phyloP scores from a whole-genome alignment of 2,888 invertebrate species.

The Diaphora mendica region DNA sequence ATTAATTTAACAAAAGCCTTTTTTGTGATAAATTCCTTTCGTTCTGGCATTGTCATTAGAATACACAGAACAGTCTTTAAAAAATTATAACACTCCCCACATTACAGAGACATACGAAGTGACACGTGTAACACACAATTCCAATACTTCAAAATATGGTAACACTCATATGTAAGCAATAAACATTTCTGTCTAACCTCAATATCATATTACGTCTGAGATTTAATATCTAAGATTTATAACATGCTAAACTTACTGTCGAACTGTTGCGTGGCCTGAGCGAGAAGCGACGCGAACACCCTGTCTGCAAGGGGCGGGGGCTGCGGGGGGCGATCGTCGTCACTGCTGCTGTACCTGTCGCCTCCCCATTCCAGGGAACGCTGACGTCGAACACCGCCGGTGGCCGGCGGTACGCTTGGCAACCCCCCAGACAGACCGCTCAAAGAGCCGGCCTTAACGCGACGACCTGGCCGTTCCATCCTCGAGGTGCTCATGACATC shows the following conservation, averaged over 20 bases:
- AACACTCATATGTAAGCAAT: not conserved
- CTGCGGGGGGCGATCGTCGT: slow-evolving; percentile 82
- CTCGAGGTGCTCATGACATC: slow-evolving; percentile 73
- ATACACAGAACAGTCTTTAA: not conserved
- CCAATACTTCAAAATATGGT: not conserved
- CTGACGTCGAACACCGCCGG: slow-evolving; percentile 80
- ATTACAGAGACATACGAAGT: not conserved
- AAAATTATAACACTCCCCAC: not conserved
- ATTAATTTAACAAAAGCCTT: too few relatives aligned
- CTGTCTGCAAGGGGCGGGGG: slow-evolving; percentile 83
- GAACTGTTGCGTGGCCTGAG: slow-evolving; percentile 85
- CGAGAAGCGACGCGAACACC: slow-evolving; percentile 84
- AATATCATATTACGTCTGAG: not conserved
- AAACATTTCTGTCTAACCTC: not conserved
- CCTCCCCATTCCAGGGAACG: slow-evolving; percentile 87
- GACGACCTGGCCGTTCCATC: slow-evolving; percentile 82
- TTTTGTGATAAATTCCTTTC: not conserved
- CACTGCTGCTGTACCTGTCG: slow-evolving; percentile 86
- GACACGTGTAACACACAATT: not conserved
- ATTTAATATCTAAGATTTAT: slow-evolving; percentile 45
- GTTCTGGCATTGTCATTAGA: not conserved
- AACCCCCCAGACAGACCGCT: slow-evolving; percentile 76
- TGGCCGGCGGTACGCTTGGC: slow-evolving; percentile 58
- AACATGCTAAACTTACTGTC: slow-evolving; percentile 71
- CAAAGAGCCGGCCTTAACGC: slow-evolving; percentile 79